These are phyloP conservation scores for Forbesichthys papilliferus DNA, from an alignment of 2,113 vertebrate genomes.

Conservation along the genomic window DNA sequence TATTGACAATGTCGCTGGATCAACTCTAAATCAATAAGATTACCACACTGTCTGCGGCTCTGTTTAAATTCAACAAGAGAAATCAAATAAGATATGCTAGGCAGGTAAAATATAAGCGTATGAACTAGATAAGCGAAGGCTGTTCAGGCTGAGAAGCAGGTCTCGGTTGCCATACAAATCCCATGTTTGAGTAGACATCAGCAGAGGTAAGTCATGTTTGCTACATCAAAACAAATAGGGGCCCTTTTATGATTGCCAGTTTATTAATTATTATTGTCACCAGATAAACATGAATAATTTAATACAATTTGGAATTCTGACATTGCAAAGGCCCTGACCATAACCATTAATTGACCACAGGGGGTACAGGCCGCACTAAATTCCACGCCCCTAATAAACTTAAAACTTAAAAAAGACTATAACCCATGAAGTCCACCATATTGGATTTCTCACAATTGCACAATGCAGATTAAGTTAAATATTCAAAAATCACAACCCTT, in stretches of 20 bases:
- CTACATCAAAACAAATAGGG: constrained; percentile 45
- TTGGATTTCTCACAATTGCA: too few relatives aligned
- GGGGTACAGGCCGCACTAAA: too few relatives aligned
- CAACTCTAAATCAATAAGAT: constrained; percentile 44
- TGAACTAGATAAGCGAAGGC: constrained; percentile 30
- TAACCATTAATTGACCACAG: too few relatives aligned
- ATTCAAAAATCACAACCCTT: too few relatives aligned
- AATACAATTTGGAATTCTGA: too few relatives aligned
- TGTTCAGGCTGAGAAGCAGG: constrained; percentile 33
- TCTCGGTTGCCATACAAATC: constrained; percentile 20
- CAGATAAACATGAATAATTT: too few relatives aligned
- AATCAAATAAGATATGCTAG: constrained; percentile 47
- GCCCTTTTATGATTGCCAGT: constrained; percentile 33
- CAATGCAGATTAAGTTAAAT: too few relatives aligned
- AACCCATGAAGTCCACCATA: too few relatives aligned
- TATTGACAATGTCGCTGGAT: constrained; percentile 37
- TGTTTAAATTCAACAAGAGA: constrained; percentile 25
- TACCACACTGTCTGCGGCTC: constrained; percentile 4
- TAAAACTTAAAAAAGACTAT: too few relatives aligned
- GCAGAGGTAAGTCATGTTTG: constrained; percentile 12
- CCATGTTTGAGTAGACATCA: constrained; percentile 47
- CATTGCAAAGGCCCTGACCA: too few relatives aligned
- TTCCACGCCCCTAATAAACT: too few relatives aligned
- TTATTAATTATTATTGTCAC: too few relatives aligned
- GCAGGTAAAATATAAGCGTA: constrained; percentile 31